These are phyloP conservation scores for Heliconius sara DNA, from an alignment of 2,888 invertebrate genomes.

Conservation along the genomic window DNA sequence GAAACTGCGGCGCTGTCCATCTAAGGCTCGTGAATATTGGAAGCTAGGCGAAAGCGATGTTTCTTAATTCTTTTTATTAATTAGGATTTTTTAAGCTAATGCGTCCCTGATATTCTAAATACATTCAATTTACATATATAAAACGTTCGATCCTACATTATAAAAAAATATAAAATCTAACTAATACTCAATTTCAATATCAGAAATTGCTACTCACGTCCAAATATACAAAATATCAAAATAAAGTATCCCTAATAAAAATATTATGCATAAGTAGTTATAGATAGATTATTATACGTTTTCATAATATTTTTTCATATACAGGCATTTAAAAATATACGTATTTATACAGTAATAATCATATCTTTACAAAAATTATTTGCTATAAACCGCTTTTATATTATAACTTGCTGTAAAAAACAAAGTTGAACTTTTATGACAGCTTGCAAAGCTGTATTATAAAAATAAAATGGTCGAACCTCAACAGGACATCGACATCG, in stretches of 20 bases:
- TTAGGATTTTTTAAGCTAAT: too few relatives aligned
- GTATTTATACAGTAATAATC: background rate
- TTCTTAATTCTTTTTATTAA: background rate
- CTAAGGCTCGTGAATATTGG: background rate
- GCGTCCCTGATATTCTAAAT: too few relatives aligned
- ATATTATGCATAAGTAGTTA: background rate
- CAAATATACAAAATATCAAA: background rate
- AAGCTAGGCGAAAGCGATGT: background rate
- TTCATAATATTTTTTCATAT: too few relatives aligned
- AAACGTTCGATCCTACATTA: too few relatives aligned
- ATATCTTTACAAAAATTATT: background rate
- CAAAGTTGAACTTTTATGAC: slow-evolving; percentile 18
- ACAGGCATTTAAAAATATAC: background rate
- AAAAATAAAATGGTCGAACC: slow-evolving; percentile 35
- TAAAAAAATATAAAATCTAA: too few relatives aligned
- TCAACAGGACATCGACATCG: slow-evolving; percentile 36
- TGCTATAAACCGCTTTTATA: background rate
- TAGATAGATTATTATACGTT: background rate
- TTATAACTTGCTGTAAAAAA: background rate
- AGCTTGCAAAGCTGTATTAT: slow-evolving; percentile 33
- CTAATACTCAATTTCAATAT: too few relatives aligned
- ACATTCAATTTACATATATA: too few relatives aligned
- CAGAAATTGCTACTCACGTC: too few relatives aligned
- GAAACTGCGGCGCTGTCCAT: slow-evolving; percentile 32
- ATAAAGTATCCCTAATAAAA: background rate